Evolutionary conservation across 2,797 vertebrate genomes (phyloP).

Genomic region (Caiman crocodilus): DNA sequence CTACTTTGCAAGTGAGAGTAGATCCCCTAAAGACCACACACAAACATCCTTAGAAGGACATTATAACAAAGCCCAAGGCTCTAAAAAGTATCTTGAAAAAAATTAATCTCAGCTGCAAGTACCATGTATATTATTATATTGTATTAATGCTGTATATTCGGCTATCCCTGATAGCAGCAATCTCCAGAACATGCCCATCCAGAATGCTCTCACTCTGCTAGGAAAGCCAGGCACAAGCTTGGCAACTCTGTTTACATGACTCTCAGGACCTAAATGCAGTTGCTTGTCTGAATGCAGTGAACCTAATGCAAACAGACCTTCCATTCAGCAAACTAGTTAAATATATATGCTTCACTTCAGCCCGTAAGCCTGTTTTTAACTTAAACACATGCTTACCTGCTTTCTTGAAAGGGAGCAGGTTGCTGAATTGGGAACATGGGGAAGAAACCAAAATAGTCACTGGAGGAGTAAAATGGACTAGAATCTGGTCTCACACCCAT

Average conservation of each 20-base stretch:
- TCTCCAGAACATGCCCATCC: neutral
- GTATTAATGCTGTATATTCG: neutral
- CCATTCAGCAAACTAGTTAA: neutral
- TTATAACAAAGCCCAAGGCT: conserved; percentile 31
- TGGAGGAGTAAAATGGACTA: neutral
- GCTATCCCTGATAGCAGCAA: neutral
- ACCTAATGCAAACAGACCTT: neutral
- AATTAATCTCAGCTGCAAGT: neutral
- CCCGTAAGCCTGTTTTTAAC: neutral
- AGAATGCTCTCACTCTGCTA: neutral
- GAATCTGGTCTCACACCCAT: neutral
- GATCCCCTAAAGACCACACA: neutral
- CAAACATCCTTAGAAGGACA: neutral
- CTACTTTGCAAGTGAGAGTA: neutral
- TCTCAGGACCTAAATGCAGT: neutral
- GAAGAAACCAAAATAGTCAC: neutral
- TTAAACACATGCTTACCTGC: neutral
- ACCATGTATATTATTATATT: neutral
- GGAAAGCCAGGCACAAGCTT: neutral
- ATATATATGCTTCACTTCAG: too few species aligned
- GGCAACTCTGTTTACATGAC: neutral
- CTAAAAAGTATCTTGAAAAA: neutral
- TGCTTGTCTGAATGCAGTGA: neutral
- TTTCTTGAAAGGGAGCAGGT: neutral
- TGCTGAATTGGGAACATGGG: neutral